phyloP scores from a whole-genome alignment of 2,888 invertebrate species.

The Punctoribates punctum region DNA sequence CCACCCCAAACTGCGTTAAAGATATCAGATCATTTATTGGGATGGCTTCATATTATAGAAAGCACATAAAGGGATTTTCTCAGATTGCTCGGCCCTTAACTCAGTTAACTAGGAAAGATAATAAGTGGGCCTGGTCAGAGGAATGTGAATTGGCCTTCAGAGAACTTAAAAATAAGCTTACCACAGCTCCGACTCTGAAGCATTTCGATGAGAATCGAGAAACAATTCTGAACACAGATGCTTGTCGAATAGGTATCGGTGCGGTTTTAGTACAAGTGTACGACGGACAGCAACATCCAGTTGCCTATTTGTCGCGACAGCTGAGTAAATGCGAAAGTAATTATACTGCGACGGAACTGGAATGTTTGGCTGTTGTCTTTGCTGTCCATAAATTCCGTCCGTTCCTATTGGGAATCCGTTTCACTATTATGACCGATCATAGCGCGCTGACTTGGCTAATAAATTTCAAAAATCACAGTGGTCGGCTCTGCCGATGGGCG shows the following conservation, averaged over 20 bases:
- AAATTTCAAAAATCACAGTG: conserved; percentile 53
- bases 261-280: background rate
- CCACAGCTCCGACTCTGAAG: conserved; percentile 1
- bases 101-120: conserved; percentile 31
- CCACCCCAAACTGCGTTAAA: background rate
- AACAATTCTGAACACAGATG: conserved; percentile 45
- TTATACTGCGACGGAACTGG: conserved; percentile 54
- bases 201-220: conserved; percentile 47
- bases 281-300: conserved; percentile 43
- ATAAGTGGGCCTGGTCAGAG: background rate
- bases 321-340: conserved; percentile 53
- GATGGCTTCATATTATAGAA: conserved; percentile 25
- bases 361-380: conserved; percentile 53
- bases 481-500: conserved; percentile 56
- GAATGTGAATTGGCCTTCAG: background rate
- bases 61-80: conserved; percentile 38
- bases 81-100: conserved; percentile 39
- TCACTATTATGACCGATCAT: conserved; percentile 55
- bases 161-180: background rate
- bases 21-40: conserved; percentile 27
- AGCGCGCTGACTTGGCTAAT: conserved; percentile 56
- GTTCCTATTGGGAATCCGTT: conserved; percentile 53
- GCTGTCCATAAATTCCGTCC: conserved; percentile 53
- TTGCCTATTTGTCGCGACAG: conserved; percentile 49
- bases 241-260: background rate